Conservation (phyloP, 2,797 vertebrate genomes). For the Anguilla pacifica region DNA sequence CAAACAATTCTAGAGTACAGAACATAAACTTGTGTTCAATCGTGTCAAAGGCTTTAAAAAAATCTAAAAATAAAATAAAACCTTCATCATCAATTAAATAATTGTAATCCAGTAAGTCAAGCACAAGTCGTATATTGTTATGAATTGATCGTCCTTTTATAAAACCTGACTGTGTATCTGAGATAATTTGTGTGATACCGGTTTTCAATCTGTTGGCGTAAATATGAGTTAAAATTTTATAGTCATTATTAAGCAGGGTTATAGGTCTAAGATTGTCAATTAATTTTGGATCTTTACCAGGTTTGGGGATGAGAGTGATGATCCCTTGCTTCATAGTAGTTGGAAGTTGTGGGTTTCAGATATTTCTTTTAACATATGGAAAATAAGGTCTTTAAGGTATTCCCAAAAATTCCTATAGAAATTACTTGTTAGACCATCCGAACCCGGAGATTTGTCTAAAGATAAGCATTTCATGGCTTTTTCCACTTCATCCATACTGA, state of each 20-base stretch:
- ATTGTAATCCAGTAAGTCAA: constrained; percentile 7
- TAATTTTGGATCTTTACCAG: constrained; percentile 8
- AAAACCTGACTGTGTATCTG: constrained; percentile 17
- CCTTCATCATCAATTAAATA: neutral
- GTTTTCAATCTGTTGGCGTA: constrained; percentile 27
- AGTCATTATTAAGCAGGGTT: constrained; percentile 15
- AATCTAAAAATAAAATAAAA: no score
- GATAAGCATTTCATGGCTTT: constrained; percentile 13
- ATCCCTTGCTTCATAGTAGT: constrained; percentile 13
- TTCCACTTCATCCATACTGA: constrained; percentile 29
- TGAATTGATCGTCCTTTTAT: neutral
- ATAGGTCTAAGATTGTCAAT: constrained; percentile 13
- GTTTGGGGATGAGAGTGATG: neutral
- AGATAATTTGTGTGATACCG: constrained; percentile 27
- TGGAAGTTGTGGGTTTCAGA: constrained; percentile 1
- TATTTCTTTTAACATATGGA: neutral
- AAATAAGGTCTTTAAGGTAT: no score
- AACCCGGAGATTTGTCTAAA: constrained; percentile 10
- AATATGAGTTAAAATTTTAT: constrained; percentile 28
- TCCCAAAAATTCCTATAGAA: constrained; percentile 21
- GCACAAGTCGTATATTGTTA: constrained; percentile 15
- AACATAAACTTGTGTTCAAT: constrained; percentile 16
- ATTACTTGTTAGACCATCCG: constrained; percentile 4
- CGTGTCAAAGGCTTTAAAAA: no score
- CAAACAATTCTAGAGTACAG: neutral